Percentiles rank a stretch among this genome's conserved stretches.
Conservation (phyloP, 30 jellyfish, hydroid and myxozoan genomes). For the Cassiopea xamachana region DNA sequence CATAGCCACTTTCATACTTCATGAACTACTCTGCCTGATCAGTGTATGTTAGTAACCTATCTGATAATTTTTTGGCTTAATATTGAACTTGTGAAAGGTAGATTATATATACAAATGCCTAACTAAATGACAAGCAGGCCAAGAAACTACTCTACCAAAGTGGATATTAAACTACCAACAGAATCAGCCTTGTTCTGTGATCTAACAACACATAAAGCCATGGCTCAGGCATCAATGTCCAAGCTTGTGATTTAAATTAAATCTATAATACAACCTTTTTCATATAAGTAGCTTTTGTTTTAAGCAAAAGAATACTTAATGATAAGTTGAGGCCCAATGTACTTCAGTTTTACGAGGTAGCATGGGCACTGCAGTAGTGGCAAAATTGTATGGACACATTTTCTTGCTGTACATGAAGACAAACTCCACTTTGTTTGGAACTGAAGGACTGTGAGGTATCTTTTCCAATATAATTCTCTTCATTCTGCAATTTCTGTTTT, state of each 20-base stretch:
- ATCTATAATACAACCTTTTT: constrained; percentile 54
- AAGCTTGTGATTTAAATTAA: neutral
- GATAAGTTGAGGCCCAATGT: neutral
- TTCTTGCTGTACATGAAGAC: constrained; percentile 78
- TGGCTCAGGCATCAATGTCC: neutral
- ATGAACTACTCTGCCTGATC: no score
- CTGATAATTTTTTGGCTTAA: no score
- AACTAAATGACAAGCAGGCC: no score
- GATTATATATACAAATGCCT: no score
- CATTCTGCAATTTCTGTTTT: neutral
- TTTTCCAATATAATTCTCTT: neutral
- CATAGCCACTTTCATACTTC: no score
- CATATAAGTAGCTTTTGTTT: neutral
- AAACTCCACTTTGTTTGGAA: constrained; percentile 60
- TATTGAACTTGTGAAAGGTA: no score
- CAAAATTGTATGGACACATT: constrained; percentile 82
- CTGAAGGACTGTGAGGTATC: neutral
- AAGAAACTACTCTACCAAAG: neutral
- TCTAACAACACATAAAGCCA: neutral
- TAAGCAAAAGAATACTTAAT: neutral
- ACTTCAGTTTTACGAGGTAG: neutral
- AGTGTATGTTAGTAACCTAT: no score
- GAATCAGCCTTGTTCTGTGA: neutral
- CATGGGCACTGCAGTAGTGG: constrained; percentile 71
- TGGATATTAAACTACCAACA: neutral